Evolutionary conservation across 92 coral and sea anemone species (phyloP), one percentile per base, ranked within the genome.

Genomic region (Epizoanthus scotinus): DNA sequence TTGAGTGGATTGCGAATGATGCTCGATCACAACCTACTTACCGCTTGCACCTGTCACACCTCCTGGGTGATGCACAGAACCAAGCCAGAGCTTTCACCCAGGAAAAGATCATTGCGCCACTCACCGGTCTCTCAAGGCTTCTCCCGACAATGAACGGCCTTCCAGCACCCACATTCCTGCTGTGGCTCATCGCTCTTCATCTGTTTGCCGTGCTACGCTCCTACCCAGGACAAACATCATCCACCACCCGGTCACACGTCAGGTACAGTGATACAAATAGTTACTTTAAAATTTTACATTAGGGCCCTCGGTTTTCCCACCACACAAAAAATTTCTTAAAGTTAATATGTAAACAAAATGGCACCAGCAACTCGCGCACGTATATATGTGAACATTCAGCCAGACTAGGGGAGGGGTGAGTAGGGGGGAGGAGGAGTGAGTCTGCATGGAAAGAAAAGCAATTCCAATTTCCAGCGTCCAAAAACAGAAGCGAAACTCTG

Each of bases 141-240:
- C 21, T 59, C 26, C 55, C 81, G 0, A 57, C 13, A 8, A 19
- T 75, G 21, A n/a, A 29, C 12, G 38, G 40, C 14, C 7, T 75
- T 58, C 68, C 81, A 75, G 67, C 68, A 54, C 81, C 81, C n/a
- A 38, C 81, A 38, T n/a, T 60, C 31, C 57, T 75, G 67, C 12
- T 75, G 47, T 75, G 69, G 81, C 50, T 75, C 68, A 40, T 75
- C 69, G 81, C 68, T 20, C 59, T 52, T 67, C 81, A 75, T 34
- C 24, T 75, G 2, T n/a, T 60, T 36, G 22, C 68, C 10, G 67
- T 60, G 21, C 53, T 75, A 57, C 67, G 57, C 44, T 75, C 69
- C 5, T 38, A 58, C 69, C 68, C 55, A 58, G 56, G 17, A 9
- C 20, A 57, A 22, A 21, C 53, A 53, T 3, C 69, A 13, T 57